Evolutionary conservation across 2,113 vertebrate species (phyloP).

Genomic region (Strix aluco): DNA sequence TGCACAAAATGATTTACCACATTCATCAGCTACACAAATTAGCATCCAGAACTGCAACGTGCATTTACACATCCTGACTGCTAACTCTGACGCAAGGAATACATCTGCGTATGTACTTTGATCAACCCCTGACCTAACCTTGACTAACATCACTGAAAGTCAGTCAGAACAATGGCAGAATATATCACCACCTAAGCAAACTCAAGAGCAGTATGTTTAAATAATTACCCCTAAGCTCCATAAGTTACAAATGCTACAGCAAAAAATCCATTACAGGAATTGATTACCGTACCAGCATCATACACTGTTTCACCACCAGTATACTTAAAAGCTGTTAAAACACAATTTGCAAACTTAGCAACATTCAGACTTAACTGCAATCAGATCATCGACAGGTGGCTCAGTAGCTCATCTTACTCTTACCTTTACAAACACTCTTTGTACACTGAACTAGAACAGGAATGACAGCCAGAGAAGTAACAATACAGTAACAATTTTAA

Average conservation of each 20-base stretch:
- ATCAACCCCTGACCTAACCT: neutral
- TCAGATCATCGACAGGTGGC: neutral
- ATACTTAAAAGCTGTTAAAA: neutral
- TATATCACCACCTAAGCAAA: neutral
- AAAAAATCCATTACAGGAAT: neutral
- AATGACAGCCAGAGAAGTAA: neutral
- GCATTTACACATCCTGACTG: neutral
- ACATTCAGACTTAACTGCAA: neutral
- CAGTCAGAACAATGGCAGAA: neutral
- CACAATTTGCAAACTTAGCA: neutral
- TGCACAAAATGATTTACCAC: neutral
- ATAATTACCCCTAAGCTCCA: neutral
- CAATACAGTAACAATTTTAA: neutral
- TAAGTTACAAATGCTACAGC: neutral
- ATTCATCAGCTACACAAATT: neutral
- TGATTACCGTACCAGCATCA: neutral
- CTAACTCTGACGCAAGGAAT: neutral
- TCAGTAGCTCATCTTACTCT: neutral
- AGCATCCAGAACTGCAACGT: neutral
- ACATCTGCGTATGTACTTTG: neutral
- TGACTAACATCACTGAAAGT: neutral
- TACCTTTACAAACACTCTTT: neutral
- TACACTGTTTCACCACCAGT: neutral
- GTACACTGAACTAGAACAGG: neutral
- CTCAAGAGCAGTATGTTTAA: neutral